Evolutionary conservation across 2,113 vertebrate genomes (phyloP).

Genomic region (Hylia prasina): DNA sequence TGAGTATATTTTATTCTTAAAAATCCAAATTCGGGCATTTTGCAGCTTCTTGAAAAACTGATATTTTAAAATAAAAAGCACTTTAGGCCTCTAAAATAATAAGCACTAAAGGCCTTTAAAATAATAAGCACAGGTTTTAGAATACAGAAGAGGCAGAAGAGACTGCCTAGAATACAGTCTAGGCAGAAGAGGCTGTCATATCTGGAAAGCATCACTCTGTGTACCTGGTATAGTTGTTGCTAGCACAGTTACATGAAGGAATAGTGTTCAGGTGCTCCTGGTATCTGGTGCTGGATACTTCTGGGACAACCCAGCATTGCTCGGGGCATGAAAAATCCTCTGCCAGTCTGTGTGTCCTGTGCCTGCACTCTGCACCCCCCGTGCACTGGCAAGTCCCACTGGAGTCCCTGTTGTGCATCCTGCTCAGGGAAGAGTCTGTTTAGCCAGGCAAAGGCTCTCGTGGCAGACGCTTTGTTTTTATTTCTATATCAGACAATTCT

Average conservation of each 20-base stretch:
- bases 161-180: not conserved
- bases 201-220: not conserved
- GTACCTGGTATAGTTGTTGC: not conserved
- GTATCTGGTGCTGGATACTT: not conserved
- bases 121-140: not conserved
- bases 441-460: not conserved
- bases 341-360: not conserved
- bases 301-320: not conserved
- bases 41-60: not conserved
- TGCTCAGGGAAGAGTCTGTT: not conserved
- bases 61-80: not conserved
- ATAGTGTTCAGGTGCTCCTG: not conserved
- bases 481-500: not conserved
- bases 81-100: not conserved
- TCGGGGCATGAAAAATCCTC: not conserved
- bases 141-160: not conserved
- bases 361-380: not conserved
- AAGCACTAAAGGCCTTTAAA: not conserved
- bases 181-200: not conserved
- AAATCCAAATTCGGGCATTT: not conserved
- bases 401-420: not conserved
- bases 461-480: not conserved
- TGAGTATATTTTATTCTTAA: not conserved
- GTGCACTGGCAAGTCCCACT: not conserved
- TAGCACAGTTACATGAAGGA: not conserved